Evolutionary conservation across 2,797 vertebrate species (phyloP).

Genomic region (Danio kyathit): DNA sequence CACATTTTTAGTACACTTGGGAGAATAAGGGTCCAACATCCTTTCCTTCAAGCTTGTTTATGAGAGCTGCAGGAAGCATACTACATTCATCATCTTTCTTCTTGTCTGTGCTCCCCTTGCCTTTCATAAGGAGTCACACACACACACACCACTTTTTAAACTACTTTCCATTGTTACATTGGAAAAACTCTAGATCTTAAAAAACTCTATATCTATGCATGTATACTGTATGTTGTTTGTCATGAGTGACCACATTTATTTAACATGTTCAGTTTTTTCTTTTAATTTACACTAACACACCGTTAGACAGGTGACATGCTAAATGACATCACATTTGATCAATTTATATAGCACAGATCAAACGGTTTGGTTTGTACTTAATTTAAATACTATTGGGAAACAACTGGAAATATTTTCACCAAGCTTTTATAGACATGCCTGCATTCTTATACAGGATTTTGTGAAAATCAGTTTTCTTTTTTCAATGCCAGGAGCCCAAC

Average conservation of each 20-base stretch:
- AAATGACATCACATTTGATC: not conserved
- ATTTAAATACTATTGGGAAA: not conserved
- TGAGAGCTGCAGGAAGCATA: conserved; percentile 17
- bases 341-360: not conserved
- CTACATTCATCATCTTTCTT: conserved; percentile 44
- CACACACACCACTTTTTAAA: not conserved
- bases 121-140: conserved; percentile 8
- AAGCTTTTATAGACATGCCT: not conserved
- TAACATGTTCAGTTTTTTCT: not conserved
- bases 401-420: not conserved
- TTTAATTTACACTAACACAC: not conserved
- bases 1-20: conserved; percentile 5
- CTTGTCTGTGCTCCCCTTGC: conserved; percentile 5
- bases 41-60: conserved; percentile 36
- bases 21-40: conserved; percentile 13
- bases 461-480: not conserved
- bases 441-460: not conserved
- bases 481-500: not conserved
- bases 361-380: not conserved
- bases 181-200: not conserved
- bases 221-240: not conserved
- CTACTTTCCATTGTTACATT: not conserved
- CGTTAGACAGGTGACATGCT: not conserved
- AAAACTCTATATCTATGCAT: not conserved
- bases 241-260: not conserved